These are phyloP conservation scores for Cancer borealis DNA, from an alignment of 2,888 invertebrate genomes.

Conservation along the genomic window DNA sequence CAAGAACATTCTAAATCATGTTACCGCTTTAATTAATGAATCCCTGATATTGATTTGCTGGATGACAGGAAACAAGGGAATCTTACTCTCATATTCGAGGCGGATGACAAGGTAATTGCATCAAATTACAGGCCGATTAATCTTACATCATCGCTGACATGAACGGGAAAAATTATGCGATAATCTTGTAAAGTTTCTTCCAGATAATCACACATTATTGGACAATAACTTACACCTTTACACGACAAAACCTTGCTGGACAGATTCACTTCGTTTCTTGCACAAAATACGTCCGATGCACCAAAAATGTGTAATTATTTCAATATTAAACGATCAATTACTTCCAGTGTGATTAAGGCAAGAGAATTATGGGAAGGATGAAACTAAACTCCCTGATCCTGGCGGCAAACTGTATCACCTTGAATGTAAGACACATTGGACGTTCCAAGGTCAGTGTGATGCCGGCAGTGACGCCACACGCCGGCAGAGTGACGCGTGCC, in stretches of 20 bases:
- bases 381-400: not conserved
- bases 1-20: not conserved
- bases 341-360: not conserved
- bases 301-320: not conserved
- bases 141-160: not conserved
- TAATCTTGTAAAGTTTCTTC: conserved; percentile 14
- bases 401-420: not conserved
- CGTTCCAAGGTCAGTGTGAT: too few species aligned
- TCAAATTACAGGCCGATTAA: conserved; percentile 12
- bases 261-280: not conserved
- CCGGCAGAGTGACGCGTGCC: not conserved
- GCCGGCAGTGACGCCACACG: not conserved
- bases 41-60: not conserved
- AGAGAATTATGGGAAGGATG: not conserved
- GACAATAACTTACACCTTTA: not conserved
- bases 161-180: not conserved
- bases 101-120: not conserved
- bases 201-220: conserved; percentile 2
- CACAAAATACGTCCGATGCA: not conserved
- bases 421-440: too few species aligned
- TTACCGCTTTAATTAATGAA: not conserved
- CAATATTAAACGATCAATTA: not conserved
- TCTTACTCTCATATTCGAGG: not conserved
- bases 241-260: not conserved
- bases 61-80: not conserved